A percentile compares a stretch with the other conserved stretches of the same genome.
Evolutionary conservation across 53 echinoderm and acorn worm genomes (phyloP).

Genomic region (Hippasteria phrygiana): DNA sequence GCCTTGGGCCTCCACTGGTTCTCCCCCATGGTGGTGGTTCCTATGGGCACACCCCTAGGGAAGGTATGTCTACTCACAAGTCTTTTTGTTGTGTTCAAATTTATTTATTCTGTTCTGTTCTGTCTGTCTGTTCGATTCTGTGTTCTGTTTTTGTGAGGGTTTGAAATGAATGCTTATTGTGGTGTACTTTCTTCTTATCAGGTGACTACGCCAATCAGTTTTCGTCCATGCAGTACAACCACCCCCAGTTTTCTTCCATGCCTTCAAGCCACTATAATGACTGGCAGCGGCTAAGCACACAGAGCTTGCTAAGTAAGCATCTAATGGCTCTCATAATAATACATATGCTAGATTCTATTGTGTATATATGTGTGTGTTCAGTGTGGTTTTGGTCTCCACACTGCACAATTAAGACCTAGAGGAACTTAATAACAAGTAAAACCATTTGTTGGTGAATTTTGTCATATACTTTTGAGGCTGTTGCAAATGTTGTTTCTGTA

Average conservation of each 20-base stretch:
- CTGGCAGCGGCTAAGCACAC: constrained; percentile 88
- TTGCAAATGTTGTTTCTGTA: too few species aligned
- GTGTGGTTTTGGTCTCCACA: too few species aligned
- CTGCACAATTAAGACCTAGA: too few species aligned
- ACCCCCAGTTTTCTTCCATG: constrained; percentile 80
- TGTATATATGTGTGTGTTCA: too few species aligned
- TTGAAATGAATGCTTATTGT: not conserved
- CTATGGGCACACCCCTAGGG: constrained; percentile 76
- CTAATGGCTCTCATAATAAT: too few species aligned
- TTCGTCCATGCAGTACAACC: constrained; percentile 90
- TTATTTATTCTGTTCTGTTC: not conserved
- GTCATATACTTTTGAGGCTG: too few species aligned
- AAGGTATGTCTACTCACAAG: constrained; percentile 66
- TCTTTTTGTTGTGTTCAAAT: not conserved
- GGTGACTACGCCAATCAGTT: constrained; percentile 93
- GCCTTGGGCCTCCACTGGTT: constrained; percentile 91
- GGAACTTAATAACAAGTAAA: too few species aligned
- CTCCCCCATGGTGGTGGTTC: constrained; percentile 88
- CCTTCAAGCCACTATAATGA: constrained; percentile 86
- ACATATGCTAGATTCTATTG: too few species aligned
- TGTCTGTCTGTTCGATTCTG: not conserved
- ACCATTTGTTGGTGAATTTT: too few species aligned
- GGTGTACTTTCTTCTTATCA: too few species aligned
- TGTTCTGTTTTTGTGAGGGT: not conserved
- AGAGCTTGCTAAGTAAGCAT: constrained; percentile 58